Base-by-base conservation (phyloP, 2,888 invertebrate genomes). In the Tortrix viridana region DNA sequence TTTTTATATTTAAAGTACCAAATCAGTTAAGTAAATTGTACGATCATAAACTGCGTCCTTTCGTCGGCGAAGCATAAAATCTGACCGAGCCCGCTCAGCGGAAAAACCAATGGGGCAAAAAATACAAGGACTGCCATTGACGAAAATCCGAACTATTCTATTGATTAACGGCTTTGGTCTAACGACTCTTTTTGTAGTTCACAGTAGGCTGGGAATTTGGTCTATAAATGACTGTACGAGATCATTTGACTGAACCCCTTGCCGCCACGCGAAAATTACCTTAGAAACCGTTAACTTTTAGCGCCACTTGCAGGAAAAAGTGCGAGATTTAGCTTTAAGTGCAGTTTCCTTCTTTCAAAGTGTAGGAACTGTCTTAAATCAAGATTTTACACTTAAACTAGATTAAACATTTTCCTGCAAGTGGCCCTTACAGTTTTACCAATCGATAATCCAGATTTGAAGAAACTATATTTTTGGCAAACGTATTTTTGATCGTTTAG, bases 21-120 rank as follows among this genome's bases (percentile, higher is more conserved):
- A 49, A 49, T 32, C 6, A 16, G 12, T 18, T 16, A 32, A 18
- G 26, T 5, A 26, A 49, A 49, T 32, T 18, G 37, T 14, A 6
- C 19, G 37, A 3, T 50, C 50, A 7, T 50, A 50, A 50, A 50
- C 19, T 37, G 32, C 37, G 23, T n/a, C 37, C 14, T 9, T 19
- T 32, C 14, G 50, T 6, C 23, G 14, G 5, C 22, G 19, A 23
- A 12, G 7, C 49, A 50, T 50, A 19, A 47, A 49, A 48, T 18
- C 20, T 14, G 50, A 48, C 63, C 57, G 65, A 70, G 71, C 69
- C 69, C 77, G 74, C 65, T 75, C 76, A 74, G 74, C 75, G 73
- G 75, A 79, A 76, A 76, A 79, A 74, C 74, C 74, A 76, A 80
- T 79, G 77, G 70, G 66, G 71, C 77, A 75, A 74, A 72, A 70